phyloP scores from a whole-genome alignment of 2,797 vertebrate genomes.

The Tamandua tetradactyla region DNA sequence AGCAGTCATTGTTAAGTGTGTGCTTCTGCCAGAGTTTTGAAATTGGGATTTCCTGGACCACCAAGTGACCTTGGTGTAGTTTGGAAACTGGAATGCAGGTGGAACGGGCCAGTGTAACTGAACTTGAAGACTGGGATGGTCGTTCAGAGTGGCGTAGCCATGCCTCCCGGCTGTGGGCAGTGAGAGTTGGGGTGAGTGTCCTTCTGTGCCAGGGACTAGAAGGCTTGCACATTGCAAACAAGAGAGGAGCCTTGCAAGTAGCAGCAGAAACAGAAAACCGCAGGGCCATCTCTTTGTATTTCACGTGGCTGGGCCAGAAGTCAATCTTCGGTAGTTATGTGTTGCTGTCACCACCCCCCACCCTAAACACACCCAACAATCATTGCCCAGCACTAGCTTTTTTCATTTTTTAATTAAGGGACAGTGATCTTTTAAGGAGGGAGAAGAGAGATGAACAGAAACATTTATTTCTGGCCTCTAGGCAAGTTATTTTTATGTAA shows the following conservation, averaged over 20 bases:
- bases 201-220: background rate
- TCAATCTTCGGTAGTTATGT: background rate
- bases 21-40: background rate
- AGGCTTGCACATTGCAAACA: background rate
- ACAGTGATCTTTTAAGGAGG: background rate
- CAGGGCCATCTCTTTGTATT: background rate
- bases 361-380: background rate
- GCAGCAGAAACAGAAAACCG: background rate
- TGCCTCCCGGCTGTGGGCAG: background rate
- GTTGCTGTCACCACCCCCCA: background rate
- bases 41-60: background rate
- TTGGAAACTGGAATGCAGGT: background rate
- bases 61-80: background rate
- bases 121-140: background rate
- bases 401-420: background rate
- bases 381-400: background rate
- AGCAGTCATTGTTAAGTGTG: background rate
- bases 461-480: background rate
- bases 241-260: background rate
- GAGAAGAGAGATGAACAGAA: background rate
- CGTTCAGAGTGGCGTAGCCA: rapidly evolving
- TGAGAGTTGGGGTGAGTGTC: background rate
- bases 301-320: background rate
- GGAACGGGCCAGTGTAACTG: rapidly evolving
- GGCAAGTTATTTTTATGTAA: background rate